Evolutionary conservation across 2,797 vertebrate genomes (phyloP).

Genomic region (Falco concolor): DNA sequence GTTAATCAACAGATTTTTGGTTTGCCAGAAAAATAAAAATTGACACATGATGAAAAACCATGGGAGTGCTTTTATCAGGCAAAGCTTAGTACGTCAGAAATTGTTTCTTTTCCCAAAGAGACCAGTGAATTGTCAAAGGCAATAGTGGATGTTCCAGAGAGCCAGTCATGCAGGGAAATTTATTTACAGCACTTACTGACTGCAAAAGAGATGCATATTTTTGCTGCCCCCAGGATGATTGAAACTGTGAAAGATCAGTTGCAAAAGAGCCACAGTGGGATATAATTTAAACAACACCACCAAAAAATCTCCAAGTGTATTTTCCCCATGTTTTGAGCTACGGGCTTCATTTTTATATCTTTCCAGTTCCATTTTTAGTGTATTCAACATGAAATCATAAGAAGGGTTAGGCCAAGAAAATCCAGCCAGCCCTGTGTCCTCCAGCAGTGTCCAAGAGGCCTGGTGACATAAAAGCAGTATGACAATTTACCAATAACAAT

Average conservation of each 20-base stretch:
- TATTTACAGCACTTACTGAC: conserved; percentile 4
- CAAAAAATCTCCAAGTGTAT: background rate
- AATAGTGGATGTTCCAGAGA: background rate
- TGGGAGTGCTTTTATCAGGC: background rate
- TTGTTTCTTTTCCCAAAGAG: conserved; percentile 11
- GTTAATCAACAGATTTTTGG: background rate
- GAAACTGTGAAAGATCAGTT: background rate
- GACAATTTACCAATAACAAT: background rate
- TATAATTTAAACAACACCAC: background rate
- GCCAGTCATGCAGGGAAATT: background rate
- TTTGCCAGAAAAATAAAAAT: background rate
- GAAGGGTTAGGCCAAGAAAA: background rate
- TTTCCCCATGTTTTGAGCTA: background rate
- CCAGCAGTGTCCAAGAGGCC: background rate
- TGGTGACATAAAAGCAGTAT: background rate
- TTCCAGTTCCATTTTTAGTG: background rate
- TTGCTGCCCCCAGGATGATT: background rate
- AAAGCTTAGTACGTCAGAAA: background rate
- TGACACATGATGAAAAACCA: background rate
- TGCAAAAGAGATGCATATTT: background rate
- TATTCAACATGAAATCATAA: background rate
- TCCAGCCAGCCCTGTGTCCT: background rate
- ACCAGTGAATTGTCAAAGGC: conserved; percentile 23
- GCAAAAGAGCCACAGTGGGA: background rate
- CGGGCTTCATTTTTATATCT: background rate